phyloP scores from a whole-genome alignment of 1,140 invertebrate genomes.

The Trichonephila inaurata region DNA sequence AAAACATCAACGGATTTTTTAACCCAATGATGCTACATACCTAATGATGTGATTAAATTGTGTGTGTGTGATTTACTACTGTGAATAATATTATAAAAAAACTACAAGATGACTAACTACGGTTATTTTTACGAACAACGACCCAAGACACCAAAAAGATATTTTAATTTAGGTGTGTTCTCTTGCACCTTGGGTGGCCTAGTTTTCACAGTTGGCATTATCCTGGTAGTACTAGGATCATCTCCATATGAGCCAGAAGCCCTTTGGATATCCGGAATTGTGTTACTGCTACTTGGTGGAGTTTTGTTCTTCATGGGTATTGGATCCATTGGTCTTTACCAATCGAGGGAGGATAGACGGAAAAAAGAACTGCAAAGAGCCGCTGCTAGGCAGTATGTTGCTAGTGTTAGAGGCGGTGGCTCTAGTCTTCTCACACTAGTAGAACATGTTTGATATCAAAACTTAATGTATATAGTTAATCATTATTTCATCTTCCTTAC shows the following conservation, averaged over 20 bases:
- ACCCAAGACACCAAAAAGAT: constrained; percentile 77
- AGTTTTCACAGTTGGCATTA: constrained; percentile 77
- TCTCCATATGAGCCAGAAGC: constrained; percentile 78
- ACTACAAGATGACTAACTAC: constrained; percentile 62
- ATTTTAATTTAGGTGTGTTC: constrained; percentile 77
- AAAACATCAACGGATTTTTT: too few relatives aligned
- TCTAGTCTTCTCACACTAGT: constrained; percentile 74
- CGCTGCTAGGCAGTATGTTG: constrained; percentile 77
- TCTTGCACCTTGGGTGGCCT: constrained; percentile 78
- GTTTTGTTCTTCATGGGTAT: constrained; percentile 78
- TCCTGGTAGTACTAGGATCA: constrained; percentile 78
- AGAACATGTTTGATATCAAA: constrained; percentile 24
- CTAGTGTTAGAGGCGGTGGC: constrained; percentile 72
- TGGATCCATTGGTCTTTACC: constrained; percentile 78
- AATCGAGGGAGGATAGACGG: constrained; percentile 78
- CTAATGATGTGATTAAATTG: not conserved
- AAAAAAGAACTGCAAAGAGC: constrained; percentile 77
- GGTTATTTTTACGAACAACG: constrained; percentile 68
- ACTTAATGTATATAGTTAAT: not conserved
- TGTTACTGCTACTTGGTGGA: constrained; percentile 78
- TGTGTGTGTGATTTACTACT: not conserved
- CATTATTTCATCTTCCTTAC: not conserved
- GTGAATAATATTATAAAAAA: not conserved
- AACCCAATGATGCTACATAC: not conserved
- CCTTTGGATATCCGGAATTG: constrained; percentile 78